A percentile compares a stretch with the other conserved stretches of the same genome.
Conservation (phyloP, 2,888 invertebrate species). For the Lagria hirta region DNA sequence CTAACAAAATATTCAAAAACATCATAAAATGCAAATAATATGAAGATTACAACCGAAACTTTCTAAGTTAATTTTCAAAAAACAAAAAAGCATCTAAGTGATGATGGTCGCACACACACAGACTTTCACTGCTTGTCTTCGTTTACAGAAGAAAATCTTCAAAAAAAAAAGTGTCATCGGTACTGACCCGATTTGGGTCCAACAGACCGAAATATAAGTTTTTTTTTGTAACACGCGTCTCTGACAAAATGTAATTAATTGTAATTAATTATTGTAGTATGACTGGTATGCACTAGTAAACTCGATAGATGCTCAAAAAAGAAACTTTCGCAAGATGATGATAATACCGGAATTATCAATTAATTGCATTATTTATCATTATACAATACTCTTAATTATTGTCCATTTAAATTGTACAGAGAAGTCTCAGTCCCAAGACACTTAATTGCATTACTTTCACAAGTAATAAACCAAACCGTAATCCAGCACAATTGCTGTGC, state of each 20-base stretch:
- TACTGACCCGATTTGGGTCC: constrained; percentile 2
- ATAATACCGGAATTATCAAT: too few species aligned
- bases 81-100: constrained; percentile 8
- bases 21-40: constrained; percentile 18
- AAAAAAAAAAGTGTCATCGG: constrained; percentile 1
- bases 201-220: constrained; percentile 2
- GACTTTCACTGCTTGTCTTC: constrained; percentile 22
- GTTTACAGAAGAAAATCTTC: constrained; percentile 11
- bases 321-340: constrained; percentile 4
- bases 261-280: constrained; percentile 15
- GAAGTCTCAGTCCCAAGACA: too few species aligned
- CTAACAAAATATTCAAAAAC: constrained; percentile 3
- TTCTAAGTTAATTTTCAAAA: too few species aligned
- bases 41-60: constrained; percentile 14
- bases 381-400: too few species aligned
- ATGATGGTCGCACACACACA: constrained; percentile 15
- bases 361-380: too few species aligned
- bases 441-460: too few species aligned
- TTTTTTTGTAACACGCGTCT: constrained; percentile 8
- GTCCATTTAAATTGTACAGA: too few species aligned
- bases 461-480: too few species aligned
- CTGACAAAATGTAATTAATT: constrained; percentile 6
- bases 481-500: too few species aligned
- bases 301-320: constrained; percentile 5
- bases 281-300: constrained; percentile 15